phyloP scores from a whole-genome alignment of 2,888 invertebrate genomes.

The Oscheius sp. region DNA sequence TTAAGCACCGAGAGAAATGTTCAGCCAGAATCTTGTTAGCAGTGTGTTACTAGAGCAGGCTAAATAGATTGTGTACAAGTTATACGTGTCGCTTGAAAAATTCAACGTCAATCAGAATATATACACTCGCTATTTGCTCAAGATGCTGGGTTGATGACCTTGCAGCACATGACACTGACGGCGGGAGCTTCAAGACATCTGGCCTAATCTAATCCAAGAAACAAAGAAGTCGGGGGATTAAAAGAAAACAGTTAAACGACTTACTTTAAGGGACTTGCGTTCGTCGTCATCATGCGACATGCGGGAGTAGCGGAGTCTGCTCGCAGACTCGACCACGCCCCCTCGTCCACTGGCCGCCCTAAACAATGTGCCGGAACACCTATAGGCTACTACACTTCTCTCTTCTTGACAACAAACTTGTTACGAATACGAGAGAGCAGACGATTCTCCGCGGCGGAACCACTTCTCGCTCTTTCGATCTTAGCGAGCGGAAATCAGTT shows the following conservation, averaged over 20 bases:
- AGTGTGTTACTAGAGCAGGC: not conserved
- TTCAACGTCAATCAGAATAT: too few relatives aligned
- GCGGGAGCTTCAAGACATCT: too few relatives aligned
- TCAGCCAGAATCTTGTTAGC: not conserved
- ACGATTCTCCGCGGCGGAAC: not conserved
- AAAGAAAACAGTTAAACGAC: not conserved
- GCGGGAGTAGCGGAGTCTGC: conserved; percentile 30
- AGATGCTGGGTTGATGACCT: too few relatives aligned
- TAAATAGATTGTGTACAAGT: not conserved
- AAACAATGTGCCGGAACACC: conserved; percentile 31
- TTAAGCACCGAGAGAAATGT: not conserved
- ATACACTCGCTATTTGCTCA: too few relatives aligned
- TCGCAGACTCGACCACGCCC: conserved; percentile 23
- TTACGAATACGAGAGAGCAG: not conserved
- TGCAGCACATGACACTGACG: too few relatives aligned
- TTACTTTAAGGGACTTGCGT: conserved; percentile 26
- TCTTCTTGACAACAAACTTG: conserved; percentile 3
- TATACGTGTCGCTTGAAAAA: not conserved
- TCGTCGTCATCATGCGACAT: conserved; percentile 31
- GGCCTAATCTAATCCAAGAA: not conserved
- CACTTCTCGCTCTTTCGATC: not conserved
- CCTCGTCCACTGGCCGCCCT: conserved; percentile 29
- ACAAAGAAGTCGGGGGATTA: not conserved
- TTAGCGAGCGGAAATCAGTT: not conserved
- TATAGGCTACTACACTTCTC: not conserved